Evolutionary conservation across 2,888 invertebrate genomes (phyloP).

Genomic region (Coenonympha arcania): DNA sequence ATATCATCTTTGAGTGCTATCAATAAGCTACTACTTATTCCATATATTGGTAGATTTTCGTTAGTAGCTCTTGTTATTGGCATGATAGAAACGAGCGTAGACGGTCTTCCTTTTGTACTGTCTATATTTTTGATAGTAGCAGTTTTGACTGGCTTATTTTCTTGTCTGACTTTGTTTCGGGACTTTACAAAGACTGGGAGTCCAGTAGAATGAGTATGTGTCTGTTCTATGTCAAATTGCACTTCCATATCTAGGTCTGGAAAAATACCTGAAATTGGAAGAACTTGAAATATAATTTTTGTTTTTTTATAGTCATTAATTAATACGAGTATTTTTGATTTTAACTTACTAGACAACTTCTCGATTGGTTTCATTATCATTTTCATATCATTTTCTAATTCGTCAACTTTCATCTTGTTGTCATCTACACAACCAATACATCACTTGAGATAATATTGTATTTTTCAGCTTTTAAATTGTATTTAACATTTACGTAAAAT

Average conservation of each 20-base stretch:
- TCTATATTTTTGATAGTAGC: background rate
- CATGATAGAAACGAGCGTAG: background rate
- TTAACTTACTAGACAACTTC: constrained; percentile 10
- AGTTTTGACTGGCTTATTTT: background rate
- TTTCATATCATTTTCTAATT: constrained; percentile 18
- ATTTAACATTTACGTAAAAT: background rate
- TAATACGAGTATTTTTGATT: background rate
- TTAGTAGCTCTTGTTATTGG: background rate
- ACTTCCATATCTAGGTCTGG: constrained; percentile 53
- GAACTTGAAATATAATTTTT: background rate
- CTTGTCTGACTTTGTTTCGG: background rate
- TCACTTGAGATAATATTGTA: too few species aligned
- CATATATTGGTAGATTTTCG: background rate
- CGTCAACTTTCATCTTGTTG: constrained; percentile 7
- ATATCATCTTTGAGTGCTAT: background rate
- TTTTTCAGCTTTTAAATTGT: too few species aligned
- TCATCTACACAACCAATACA: constrained; percentile 14
- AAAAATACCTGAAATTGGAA: constrained; percentile 39
- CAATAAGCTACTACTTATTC: background rate
- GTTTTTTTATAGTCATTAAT: background rate
- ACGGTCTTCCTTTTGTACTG: background rate
- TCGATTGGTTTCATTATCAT: constrained; percentile 22
- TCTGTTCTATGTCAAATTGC: constrained; percentile 42
- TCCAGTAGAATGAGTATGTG: constrained; percentile 1
- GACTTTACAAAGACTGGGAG: constrained; percentile 6